Evolutionary conservation across 1,140 invertebrate genomes (phyloP).

Genomic region (Atopsyche davidsoni): DNA sequence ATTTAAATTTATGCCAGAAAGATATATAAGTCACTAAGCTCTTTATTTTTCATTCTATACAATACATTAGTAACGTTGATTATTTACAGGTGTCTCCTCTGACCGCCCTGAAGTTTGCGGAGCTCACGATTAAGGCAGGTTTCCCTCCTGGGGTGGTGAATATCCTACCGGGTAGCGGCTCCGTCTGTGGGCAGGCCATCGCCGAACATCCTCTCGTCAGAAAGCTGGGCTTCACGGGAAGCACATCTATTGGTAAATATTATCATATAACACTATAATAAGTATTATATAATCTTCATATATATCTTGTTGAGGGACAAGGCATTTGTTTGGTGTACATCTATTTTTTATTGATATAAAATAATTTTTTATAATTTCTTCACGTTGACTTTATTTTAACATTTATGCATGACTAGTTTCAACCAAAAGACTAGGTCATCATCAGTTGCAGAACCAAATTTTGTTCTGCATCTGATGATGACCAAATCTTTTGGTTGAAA

Average conservation of each 20-base stretch:
- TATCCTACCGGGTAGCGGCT: constrained; percentile 78
- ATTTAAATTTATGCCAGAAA: neutral
- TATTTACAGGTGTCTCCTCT: constrained; percentile 71
- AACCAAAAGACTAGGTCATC: no score
- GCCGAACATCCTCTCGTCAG: constrained; percentile 76
- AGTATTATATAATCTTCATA: no score
- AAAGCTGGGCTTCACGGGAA: constrained; percentile 93
- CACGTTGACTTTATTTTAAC: no score
- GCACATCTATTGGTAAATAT: constrained; percentile 69
- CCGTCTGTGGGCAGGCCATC: constrained; percentile 74
- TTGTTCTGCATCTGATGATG: no score
- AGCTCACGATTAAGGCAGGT: constrained; percentile 77
- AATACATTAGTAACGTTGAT: constrained; percentile 38
- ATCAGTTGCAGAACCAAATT: no score
- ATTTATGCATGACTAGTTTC: no score
- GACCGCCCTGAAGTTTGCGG: constrained; percentile 90
- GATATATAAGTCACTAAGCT: neutral
- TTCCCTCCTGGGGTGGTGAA: constrained; percentile 94
- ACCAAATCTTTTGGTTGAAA: no score
- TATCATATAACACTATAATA: neutral
- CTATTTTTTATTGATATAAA: no score
- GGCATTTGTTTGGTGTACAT: no score
- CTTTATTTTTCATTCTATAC: neutral
- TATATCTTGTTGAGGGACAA: no score
- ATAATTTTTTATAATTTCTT: no score